Evolutionary conservation across 2,797 vertebrate species (phyloP), one percentile per base, ranked within the genome.

Genomic region (Apogon talboti): DNA sequence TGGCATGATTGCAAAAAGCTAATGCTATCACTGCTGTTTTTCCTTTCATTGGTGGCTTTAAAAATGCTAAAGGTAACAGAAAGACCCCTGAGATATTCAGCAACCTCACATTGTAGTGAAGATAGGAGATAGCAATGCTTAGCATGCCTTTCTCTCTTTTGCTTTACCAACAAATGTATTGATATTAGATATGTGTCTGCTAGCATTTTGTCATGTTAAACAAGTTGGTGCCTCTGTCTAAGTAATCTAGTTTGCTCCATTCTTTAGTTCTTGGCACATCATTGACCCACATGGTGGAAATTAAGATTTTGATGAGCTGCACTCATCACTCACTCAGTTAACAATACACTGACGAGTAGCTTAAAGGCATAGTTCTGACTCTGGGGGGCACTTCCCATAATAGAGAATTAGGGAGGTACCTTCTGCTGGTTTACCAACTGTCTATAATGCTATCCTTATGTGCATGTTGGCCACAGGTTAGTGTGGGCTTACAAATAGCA

Each of bases 401-500:
- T 76, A 78, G 57, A 44, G 71, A 79, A 78, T 82, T 54, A 50
- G 82, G 57, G 69, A 81, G 84, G 59, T 77, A 65, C 81, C 68
- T 67, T 84, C 46, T 80, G 83, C 79, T 72, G 78, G 78, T 85
- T 86, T 77, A 88, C 82, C 79, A 83, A 83, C 77, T 37, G 57
- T 4, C 79, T 76, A 3, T 88, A 84, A 91, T 86, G 19, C 47
- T 18, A 71, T 86, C 86, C 84, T 61, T 71, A 78, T 91, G 87
- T 86, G 84, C 53, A 13, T 72, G 57, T 77, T 89, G 86, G 87
- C 86, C 66, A 60, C 70, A 75, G 78, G 83, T 88, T 83, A 56
- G 47, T 82, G 57, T 44, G 60, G 68, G 66, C 72, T 90, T 83
- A 87, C 82, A 67, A 82, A 87, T 72, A 87, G 58, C 87, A 90